A percentile compares a stretch with the other conserved stretches of the same genome.
These are phyloP conservation scores for Platichthys stellatus DNA, from an alignment of 2,113 vertebrate genomes.

Conservation along the genomic window DNA sequence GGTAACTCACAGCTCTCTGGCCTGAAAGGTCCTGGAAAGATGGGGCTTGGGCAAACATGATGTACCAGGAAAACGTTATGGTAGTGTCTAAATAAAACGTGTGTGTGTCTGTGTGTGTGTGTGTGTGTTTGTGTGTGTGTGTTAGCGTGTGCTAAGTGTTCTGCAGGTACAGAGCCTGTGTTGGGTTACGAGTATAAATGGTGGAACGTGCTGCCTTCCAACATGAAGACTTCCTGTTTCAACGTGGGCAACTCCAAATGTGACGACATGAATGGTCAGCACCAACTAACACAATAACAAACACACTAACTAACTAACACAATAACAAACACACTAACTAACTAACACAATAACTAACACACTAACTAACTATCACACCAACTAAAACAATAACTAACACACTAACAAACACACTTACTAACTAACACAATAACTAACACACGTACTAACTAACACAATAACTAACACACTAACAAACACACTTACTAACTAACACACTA, in stretches of 20 bases:
- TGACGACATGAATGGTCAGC: constrained; percentile 95
- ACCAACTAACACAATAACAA: background rate
- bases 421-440: no score
- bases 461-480: no score
- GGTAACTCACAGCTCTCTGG: constrained; percentile 75
- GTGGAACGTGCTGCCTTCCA: constrained; percentile 95
- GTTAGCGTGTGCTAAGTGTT: constrained; percentile 89
- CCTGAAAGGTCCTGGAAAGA: background rate
- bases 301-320: background rate
- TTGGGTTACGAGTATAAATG: constrained; percentile 96
- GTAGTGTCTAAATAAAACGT: no score
- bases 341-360: no score
- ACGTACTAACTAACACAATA: no score
- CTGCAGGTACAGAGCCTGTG: constrained; percentile 92
- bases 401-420: no score
- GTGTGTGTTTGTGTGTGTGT: constrained; percentile 29
- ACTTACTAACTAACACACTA: no score
- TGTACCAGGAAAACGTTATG: no score
- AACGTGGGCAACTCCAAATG: constrained; percentile 97
- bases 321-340: no score
- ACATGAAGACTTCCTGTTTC: constrained; percentile 98
- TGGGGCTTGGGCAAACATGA: no score
- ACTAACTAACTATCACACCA: no score
- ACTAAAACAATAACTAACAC: no score
- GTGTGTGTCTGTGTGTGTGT: constrained; percentile 14